phyloP scores from a whole-genome alignment of 2,797 vertebrate species.

The Synanceia verrucosa region DNA sequence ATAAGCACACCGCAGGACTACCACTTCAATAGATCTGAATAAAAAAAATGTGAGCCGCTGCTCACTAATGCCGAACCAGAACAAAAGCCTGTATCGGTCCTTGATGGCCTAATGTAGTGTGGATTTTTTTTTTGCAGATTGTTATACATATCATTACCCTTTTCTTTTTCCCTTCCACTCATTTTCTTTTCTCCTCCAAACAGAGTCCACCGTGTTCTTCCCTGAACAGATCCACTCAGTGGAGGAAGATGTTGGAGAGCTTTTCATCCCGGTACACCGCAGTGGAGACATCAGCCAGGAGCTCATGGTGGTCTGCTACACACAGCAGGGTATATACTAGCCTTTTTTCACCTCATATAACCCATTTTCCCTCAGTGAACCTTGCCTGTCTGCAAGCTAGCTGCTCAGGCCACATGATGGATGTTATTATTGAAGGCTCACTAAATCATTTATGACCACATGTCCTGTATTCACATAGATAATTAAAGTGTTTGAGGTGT shows the following conservation, averaged over 20 bases:
- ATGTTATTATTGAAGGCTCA: neutral
- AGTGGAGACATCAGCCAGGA: conserved; percentile 92
- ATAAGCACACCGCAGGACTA: conserved; percentile 58
- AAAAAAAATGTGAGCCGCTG: conserved; percentile 15
- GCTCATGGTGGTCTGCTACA: conserved; percentile 94
- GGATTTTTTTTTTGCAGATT: conserved; percentile 59
- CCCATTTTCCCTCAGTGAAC: conserved; percentile 13
- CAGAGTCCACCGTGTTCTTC: conserved; percentile 88
- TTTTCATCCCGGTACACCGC: conserved; percentile 91
- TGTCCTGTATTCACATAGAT: neutral
- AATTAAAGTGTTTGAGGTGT: neutral
- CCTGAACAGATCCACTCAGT: conserved; percentile 84
- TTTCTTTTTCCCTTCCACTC: conserved; percentile 1
- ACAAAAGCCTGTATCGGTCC: conserved; percentile 39
- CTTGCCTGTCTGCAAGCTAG: neutral
- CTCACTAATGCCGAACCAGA: conserved; percentile 48
- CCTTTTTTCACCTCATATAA: conserved; percentile 41
- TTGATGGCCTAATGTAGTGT: conserved; percentile 45
- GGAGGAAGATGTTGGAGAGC: conserved; percentile 91
- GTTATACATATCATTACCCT: conserved; percentile 48
- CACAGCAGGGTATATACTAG: conserved; percentile 87
- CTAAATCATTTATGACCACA: neutral
- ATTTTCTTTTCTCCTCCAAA: conserved; percentile 16
- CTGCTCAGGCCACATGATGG: neutral
- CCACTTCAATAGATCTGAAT: conserved; percentile 51